Evolutionary conservation across 2,888 invertebrate species (phyloP), one percentile per base, ranked within the genome.

Genomic region (Himalopsyche kuldschensis): DNA sequence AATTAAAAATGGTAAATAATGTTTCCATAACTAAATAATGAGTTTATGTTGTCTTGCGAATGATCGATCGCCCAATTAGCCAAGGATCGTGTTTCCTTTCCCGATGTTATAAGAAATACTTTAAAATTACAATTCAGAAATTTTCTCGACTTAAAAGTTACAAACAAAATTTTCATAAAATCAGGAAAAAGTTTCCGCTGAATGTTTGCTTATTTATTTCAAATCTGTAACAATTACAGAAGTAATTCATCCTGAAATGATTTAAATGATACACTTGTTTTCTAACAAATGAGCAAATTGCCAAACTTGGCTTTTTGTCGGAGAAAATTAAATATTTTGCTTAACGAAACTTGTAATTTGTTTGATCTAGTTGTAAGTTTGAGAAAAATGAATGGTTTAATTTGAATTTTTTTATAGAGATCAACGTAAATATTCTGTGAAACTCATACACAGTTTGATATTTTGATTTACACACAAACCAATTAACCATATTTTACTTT

Each of bases 151-250:
- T 69, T 27, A 24, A 69, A 69, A 69, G 24, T 69, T 69, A 30
- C 15, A 69, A 69, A 69, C 69, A 27, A 69, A 69, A 69, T 69
- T 69, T 69, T 69, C 69, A 69, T 69, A 69, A 69, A 69, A 69
- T 27, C 69, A 15, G 15, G 24, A 11, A 4, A 69, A 69, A 69
- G 69, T 69, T 69, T 69, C 27, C 11, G 15, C 11, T 69, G 69
- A 69, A 69, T 27, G 69, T 69, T 69, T 69, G 69, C 69, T 69
- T 69, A 69, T 69, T 69, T 69, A 69, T 69, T 69, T 69, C 24
- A 69, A 69, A 69, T 69, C 69, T 69, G 69, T 69, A 69, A 69
- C 69, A 69, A 69, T 69, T 69, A 69, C 69, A 69, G 69, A 69
- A 69, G 69, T 69, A 69, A 69, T 69, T 69, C 69, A 69, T 69